Conservation (phyloP, 2,888 invertebrate genomes). For the Endomychus coccineus region DNA sequence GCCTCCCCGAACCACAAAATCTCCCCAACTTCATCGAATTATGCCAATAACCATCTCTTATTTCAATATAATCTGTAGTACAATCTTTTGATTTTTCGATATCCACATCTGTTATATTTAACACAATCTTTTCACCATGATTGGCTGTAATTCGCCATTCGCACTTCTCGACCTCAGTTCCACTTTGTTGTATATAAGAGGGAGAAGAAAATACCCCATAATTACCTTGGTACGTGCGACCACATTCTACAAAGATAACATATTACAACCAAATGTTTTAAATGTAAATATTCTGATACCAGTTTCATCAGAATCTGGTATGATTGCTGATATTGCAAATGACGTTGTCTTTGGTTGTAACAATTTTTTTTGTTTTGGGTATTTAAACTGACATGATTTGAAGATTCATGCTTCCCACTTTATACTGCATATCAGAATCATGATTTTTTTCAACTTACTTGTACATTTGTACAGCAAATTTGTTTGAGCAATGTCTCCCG, state of each 20-base stretch:
- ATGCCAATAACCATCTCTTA: constrained; percentile 93
- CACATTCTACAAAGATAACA: constrained; percentile 67
- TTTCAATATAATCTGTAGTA: constrained; percentile 83
- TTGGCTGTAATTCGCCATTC: constrained; percentile 98
- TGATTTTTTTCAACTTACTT: no score
- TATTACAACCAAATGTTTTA: no score
- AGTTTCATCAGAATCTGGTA: no score
- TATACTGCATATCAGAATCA: no score
- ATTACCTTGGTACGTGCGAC: constrained; percentile 82
- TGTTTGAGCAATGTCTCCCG: constrained; percentile 94
- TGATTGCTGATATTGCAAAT: no score
- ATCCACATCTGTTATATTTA: constrained; percentile 87
- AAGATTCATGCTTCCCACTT: no score
- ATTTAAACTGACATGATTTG: no score
- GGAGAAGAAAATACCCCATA: constrained; percentile 76
- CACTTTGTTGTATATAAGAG: constrained; percentile 34
- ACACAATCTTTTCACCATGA: constrained; percentile 89
- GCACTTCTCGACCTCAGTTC: constrained; percentile 60
- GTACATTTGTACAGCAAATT: constrained; percentile 93
- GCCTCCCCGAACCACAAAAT: constrained; percentile 79
- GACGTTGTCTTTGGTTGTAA: no score
- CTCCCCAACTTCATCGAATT: constrained; percentile 83
- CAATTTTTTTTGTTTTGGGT: no score
- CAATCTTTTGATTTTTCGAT: constrained; percentile 85
- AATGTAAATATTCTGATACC: no score